These are phyloP conservation scores for Meliscaeva auricollis DNA, from an alignment of 2,888 invertebrate species.

Conservation along the genomic window DNA sequence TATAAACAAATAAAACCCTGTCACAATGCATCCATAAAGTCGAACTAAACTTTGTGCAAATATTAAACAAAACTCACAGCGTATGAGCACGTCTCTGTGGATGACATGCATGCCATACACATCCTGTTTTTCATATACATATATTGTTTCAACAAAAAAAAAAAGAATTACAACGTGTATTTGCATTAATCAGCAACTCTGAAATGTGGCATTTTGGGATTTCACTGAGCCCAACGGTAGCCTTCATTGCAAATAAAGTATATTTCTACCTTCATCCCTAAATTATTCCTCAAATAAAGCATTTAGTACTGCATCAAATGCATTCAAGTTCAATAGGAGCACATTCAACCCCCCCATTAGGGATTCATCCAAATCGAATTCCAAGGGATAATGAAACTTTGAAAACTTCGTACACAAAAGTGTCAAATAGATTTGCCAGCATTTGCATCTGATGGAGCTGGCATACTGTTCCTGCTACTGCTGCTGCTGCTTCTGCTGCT, in stretches of 20 bases:
- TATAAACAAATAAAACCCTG: background rate
- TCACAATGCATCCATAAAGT: background rate
- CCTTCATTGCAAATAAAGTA: constrained; percentile 8
- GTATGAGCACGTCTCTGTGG: constrained; percentile 1
- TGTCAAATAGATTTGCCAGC: constrained; percentile 56
- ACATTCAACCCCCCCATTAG: constrained; percentile 30
- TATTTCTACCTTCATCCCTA: background rate
- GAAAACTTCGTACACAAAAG: constrained; percentile 47
- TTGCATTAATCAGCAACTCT: constrained; percentile 48
- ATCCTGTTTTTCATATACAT: background rate
- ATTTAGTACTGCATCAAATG: constrained; percentile 13
- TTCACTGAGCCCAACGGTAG: constrained; percentile 9
- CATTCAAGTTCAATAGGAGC: constrained; percentile 30
- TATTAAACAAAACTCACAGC: constrained; percentile 31
- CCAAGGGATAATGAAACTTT: constrained; percentile 54
- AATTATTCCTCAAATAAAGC: constrained; percentile 45
- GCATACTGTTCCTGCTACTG: background rate
- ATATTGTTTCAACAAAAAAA: background rate
- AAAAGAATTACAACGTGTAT: background rate
- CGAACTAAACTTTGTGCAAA: constrained; percentile 8
- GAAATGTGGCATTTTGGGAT: constrained; percentile 26
- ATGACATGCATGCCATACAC: background rate
- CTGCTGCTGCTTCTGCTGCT: background rate
- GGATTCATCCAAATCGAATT: constrained; percentile 54
- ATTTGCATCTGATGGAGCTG: constrained; percentile 52